Percentiles rank a stretch among this genome's conserved stretches.
These are phyloP conservation scores for Clarias magur DNA, from an alignment of 2,113 vertebrate genomes.

Conservation along the genomic window DNA sequence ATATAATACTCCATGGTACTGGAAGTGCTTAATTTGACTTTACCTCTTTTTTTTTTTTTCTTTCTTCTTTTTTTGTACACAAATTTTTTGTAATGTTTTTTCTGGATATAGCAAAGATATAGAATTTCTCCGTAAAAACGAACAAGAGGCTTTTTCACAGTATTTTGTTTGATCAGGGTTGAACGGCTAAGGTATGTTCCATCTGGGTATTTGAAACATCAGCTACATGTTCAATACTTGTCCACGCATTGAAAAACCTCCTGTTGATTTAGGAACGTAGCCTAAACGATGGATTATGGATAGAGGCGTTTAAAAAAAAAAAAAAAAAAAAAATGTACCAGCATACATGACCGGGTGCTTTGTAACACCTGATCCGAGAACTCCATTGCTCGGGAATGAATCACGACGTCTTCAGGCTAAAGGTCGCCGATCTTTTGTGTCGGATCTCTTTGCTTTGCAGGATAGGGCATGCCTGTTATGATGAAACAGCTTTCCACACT, in stretches of 20 bases:
- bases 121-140: background rate
- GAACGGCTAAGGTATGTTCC: background rate
- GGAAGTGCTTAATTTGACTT: conserved; percentile 76
- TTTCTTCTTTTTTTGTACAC: conserved; percentile 43
- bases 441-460: conserved; percentile 50
- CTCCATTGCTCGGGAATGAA: conserved; percentile 63
- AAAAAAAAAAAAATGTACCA: conserved; percentile 52
- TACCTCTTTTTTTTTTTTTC: conserved; percentile 52
- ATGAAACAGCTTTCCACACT: conserved; percentile 53
- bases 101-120: background rate
- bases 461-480: conserved; percentile 59
- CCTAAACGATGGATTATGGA: conserved; percentile 67
- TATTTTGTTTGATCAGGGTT: background rate
- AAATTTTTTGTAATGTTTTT: conserved; percentile 12
- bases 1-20: conserved; percentile 72
- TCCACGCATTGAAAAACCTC: conserved; percentile 36
- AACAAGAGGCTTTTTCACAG: background rate
- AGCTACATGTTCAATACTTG: background rate
- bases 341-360: conserved; percentile 65
- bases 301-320: conserved; percentile 55
- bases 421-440: conserved; percentile 52
- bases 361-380: conserved; percentile 66
- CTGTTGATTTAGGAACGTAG: conserved; percentile 58
- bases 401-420: conserved; percentile 56
- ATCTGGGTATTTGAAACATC: background rate